phyloP scores from a whole-genome alignment of 1,140 invertebrate species.

The Leptopilina clavipes region DNA sequence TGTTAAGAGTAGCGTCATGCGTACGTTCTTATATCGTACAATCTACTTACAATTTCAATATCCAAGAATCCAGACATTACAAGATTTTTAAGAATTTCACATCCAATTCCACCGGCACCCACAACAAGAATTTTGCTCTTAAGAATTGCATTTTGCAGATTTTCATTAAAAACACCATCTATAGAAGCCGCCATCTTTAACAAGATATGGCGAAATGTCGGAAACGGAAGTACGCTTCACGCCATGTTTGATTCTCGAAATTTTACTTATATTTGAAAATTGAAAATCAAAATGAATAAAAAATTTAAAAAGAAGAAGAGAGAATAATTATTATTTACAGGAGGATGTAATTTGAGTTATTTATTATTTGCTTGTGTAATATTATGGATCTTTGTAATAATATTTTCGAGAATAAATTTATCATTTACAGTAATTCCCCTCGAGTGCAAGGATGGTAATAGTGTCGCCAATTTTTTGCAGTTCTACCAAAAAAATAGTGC shows the following conservation, averaged over 20 bases:
- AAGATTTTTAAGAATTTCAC: slow-evolving; percentile 98
- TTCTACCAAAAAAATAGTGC: too few species aligned
- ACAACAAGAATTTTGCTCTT: slow-evolving; percentile 88
- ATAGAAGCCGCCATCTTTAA: slow-evolving; percentile 79
- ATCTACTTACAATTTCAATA: slow-evolving; percentile 92
- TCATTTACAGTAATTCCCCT: too few species aligned
- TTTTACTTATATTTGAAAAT: not conserved
- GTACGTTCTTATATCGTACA: slow-evolving; percentile 6
- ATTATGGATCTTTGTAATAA: too few species aligned
- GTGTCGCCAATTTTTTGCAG: too few species aligned
- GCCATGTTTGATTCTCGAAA: not conserved
- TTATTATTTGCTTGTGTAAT: too few species aligned
- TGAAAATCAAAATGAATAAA: not conserved
- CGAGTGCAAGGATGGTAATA: too few species aligned
- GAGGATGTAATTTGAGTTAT: too few species aligned
- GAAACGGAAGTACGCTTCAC: not conserved
- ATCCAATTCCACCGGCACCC: slow-evolving; percentile 99
- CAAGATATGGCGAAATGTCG: not conserved
- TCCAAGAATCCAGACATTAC: slow-evolving; percentile 94
- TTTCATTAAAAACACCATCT: slow-evolving; percentile 78
- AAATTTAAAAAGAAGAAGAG: not conserved
- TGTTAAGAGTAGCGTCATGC: slow-evolving; percentile 47
- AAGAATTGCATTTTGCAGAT: slow-evolving; percentile 73
- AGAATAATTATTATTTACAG: too few species aligned
- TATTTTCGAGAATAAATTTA: too few species aligned